Conservation (phyloP, 2,797 vertebrate species). For the Synaphobranchus kaupii region DNA sequence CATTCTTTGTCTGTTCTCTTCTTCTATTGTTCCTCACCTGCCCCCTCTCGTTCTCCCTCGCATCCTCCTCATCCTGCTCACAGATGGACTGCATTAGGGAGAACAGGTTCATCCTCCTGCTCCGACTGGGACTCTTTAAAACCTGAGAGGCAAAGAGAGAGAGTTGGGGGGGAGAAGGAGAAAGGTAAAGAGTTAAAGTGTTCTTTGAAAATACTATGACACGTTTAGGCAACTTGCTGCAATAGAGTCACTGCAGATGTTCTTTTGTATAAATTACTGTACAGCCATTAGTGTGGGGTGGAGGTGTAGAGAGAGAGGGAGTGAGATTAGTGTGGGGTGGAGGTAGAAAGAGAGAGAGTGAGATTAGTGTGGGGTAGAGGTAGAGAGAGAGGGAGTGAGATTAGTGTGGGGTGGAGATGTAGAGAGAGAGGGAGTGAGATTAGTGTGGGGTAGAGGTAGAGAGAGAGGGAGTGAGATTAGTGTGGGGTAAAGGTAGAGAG, state of each 20-base stretch:
- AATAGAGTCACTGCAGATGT: too few relatives aligned
- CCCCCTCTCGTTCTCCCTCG: conserved; percentile 60
- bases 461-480: too few relatives aligned
- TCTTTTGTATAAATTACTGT: too few relatives aligned
- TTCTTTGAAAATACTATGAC: neutral
- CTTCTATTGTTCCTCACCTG: conserved; percentile 8
- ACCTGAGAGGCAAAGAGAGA: neutral
- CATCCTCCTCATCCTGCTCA: conserved; percentile 72
- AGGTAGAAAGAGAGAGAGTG: too few relatives aligned
- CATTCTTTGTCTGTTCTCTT: neutral
- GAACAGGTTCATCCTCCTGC: conserved; percentile 50
- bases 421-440: too few relatives aligned
- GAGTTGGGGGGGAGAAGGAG: neutral
- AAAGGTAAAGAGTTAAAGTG: neutral
- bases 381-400: neutral
- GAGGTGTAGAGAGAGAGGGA: too few relatives aligned
- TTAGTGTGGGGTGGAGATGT: too few relatives aligned
- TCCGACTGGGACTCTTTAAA: neutral
- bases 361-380: too few relatives aligned
- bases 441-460: too few relatives aligned
- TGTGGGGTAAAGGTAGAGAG: neutral
- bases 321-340: too few relatives aligned
- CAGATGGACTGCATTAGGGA: conserved; percentile 92
- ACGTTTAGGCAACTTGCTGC: too few relatives aligned
- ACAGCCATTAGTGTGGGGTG: too few relatives aligned